A percentile compares a stretch with the other conserved stretches of the same genome.
These are phyloP conservation scores for Poeciliopsis gracilis DNA, from an alignment of 2,797 vertebrate species.

Conservation along the genomic window DNA sequence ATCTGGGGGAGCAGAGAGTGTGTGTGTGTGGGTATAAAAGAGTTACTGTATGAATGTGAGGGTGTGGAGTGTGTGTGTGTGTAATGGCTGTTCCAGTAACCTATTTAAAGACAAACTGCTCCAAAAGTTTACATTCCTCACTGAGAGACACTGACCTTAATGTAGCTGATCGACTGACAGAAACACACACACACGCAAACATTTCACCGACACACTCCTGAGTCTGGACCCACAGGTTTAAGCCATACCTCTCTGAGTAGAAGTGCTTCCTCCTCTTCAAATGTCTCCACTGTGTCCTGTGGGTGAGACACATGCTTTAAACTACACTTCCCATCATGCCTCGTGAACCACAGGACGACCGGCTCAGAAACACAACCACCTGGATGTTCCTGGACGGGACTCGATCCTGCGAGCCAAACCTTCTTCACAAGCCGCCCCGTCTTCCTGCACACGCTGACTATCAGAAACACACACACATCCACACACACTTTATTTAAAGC, in stretches of 20 bases:
- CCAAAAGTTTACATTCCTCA: slow-evolving; percentile 77
- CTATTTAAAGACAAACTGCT: slow-evolving; percentile 69
- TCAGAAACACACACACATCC: slow-evolving; percentile 46
- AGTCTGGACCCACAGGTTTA: slow-evolving; percentile 73
- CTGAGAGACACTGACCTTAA: slow-evolving; percentile 73
- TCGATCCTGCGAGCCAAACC: slow-evolving; percentile 57
- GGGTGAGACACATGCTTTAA: slow-evolving; percentile 75
- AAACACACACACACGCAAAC: slow-evolving; percentile 36
- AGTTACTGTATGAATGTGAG: slow-evolving; percentile 33
- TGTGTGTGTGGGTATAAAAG: slow-evolving; percentile 18
- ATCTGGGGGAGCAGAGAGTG: slow-evolving; percentile 12
- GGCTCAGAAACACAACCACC: slow-evolving; percentile 29
- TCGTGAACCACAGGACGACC: slow-evolving; percentile 45
- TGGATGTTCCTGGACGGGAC: slow-evolving; percentile 42
- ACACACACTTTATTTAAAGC: slow-evolving; percentile 64
- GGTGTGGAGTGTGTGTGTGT: slow-evolving; percentile 34
- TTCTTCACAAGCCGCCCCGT: slow-evolving; percentile 48
- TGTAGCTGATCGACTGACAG: slow-evolving; percentile 59
- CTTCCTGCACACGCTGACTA: slow-evolving; percentile 57
- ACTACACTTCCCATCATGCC: slow-evolving; percentile 71
- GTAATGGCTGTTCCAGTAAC: slow-evolving; percentile 51
- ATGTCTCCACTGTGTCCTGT: slow-evolving; percentile 71
- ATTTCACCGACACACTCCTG: slow-evolving; percentile 33
- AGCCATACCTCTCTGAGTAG: slow-evolving; percentile 77
- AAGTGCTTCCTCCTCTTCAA: slow-evolving; percentile 78